Evolutionary conservation across 1,140 invertebrate species (phyloP).

Genomic region (Babylonia areolata): DNA sequence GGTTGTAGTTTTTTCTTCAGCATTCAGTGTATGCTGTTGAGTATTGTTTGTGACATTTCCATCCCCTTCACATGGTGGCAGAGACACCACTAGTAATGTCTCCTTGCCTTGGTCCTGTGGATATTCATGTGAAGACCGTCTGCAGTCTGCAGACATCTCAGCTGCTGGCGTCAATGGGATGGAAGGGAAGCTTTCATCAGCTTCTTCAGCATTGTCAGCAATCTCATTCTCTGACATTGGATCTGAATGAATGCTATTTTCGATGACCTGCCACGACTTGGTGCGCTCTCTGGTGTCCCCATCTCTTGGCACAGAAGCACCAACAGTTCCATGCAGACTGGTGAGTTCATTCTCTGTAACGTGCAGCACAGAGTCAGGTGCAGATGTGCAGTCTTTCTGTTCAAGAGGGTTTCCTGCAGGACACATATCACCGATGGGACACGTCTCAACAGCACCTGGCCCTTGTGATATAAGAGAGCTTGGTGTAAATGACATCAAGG

Average conservation of each 20-base stretch:
- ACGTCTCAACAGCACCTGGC: neutral
- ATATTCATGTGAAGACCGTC: neutral
- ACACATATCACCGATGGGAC: neutral
- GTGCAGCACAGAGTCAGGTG: neutral
- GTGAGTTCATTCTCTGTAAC: neutral
- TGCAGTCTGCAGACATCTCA: neutral
- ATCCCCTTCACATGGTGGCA: neutral
- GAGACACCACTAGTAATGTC: neutral
- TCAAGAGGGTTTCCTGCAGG: neutral
- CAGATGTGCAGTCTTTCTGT: neutral
- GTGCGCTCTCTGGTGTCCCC: neutral
- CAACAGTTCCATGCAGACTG: neutral
- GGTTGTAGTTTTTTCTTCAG: neutral
- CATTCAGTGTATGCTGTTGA: neutral
- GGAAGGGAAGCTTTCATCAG: neutral
- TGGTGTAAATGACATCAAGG: neutral
- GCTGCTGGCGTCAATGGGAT: neutral
- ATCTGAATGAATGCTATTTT: neutral
- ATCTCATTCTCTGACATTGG: neutral
- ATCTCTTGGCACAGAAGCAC: neutral
- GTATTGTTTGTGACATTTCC: neutral
- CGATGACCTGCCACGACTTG: constrained; percentile 20
- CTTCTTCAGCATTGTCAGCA: neutral
- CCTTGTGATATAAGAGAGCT: neutral
- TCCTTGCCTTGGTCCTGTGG: neutral